Evolutionary conservation across 2,888 invertebrate genomes (phyloP), one percentile per base, ranked within the genome.

Genomic region (Eugnorisma glareosa): DNA sequence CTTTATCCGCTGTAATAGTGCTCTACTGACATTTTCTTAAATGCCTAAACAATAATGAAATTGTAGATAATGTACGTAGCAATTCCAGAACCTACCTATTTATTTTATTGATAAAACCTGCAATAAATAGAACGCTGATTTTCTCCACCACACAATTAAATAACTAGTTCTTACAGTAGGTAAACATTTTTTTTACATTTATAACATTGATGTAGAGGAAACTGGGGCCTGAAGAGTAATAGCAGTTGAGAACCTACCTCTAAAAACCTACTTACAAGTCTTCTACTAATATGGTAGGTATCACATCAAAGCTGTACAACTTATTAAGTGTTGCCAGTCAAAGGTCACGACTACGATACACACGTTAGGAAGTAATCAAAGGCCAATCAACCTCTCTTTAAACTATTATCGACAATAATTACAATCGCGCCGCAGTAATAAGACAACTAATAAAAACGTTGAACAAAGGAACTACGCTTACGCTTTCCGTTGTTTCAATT

Each of bases 341-440:
- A 92, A 95, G 94, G 94, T 95, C 94, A 93, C 78, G 88, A 91
- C 89, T 90, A 89, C 86, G 72, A 15, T 70, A 85, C 87, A 90
- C 89, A 92, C 85, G 92, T 93, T 93, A 95, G 95, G 95, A 95
- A 96, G 94, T 93, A 94, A 95, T 94, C 92, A 94, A 81, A 93
- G 93, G 93, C 93, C 95, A 94, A 95, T 96, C 94, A 96, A 94
- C 93, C 90, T 92, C 90, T 93, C 90, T 92, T 89, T 89, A 91
- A 92, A 92, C 85, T 89, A 93, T 91, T 93, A 94, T 93, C 88
- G 91, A 90, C 90, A 89, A 78, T 94, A 94, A 95, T 94, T 93
- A 91, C 87, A 79, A 83, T 75, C 80, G 85, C 88, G 86, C 85
- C 86, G 87, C 77, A 81, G 87, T 82, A 83, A 87, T 88, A 89